Evolutionary conservation across 2,888 invertebrate genomes (phyloP).

Genomic region (Tricholauxania praeusta): DNA sequence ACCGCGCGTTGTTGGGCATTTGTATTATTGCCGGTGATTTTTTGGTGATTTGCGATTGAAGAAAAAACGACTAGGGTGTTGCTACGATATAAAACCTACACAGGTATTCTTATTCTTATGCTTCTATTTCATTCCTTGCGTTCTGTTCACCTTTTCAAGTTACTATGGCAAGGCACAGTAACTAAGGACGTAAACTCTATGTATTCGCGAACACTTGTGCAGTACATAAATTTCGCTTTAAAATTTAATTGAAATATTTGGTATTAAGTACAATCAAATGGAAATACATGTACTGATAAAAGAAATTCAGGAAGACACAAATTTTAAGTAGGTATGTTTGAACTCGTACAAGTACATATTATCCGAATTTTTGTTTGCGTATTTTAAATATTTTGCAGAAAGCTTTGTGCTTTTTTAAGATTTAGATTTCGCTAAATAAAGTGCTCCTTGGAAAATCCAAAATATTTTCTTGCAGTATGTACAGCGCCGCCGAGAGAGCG

Average conservation of each 20-base stretch:
- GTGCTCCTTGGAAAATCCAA: too few relatives aligned
- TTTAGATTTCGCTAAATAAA: too few relatives aligned
- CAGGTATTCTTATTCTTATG: constrained; percentile 55
- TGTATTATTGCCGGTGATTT: constrained; percentile 38
- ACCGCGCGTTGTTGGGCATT: constrained; percentile 35
- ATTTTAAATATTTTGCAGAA: too few relatives aligned
- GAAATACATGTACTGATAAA: too few relatives aligned
- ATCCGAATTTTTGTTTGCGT: too few relatives aligned
- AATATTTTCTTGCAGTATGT: too few relatives aligned
- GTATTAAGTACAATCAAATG: too few relatives aligned
- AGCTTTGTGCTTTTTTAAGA: too few relatives aligned
- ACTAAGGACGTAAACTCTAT: constrained; percentile 24
- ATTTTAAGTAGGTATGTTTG: too few relatives aligned
- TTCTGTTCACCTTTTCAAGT: constrained; percentile 12
- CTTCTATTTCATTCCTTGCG: constrained; percentile 6
- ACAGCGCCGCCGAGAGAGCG: too few relatives aligned
- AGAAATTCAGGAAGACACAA: too few relatives aligned
- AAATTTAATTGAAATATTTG: constrained; percentile 17
- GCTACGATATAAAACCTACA: constrained; percentile 64
- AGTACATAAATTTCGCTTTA: constrained; percentile 2
- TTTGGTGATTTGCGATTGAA: constrained; percentile 33
- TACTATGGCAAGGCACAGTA: constrained; percentile 28
- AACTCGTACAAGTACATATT: not conserved
- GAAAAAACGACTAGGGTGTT: constrained; percentile 58
- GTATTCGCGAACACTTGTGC: constrained; percentile 7